A percentile compares a stretch with the other conserved stretches of the same genome.
Evolutionary conservation across 2,113 vertebrate species (phyloP).

Genomic region (Chionodraco myersi): DNA sequence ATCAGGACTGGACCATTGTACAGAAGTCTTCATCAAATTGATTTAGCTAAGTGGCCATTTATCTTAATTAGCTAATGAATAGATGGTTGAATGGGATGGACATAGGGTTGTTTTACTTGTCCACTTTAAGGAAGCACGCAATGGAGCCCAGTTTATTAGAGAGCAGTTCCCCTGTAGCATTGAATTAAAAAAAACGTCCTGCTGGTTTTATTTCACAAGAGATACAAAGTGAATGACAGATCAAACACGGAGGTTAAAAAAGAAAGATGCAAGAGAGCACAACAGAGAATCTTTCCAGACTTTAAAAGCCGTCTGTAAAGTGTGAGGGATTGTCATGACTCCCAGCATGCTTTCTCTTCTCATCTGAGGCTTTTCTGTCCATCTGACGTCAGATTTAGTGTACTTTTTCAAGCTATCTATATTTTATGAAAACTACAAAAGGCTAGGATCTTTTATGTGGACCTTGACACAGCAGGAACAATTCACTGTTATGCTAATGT

Average conservation of each 20-base stretch:
- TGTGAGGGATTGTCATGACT: constrained; percentile 5
- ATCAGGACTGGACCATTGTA: constrained; percentile 31
- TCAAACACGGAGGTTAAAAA: constrained; percentile 3
- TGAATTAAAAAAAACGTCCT: constrained; percentile 20
- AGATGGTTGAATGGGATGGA: constrained; percentile 60
- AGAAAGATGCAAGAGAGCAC: constrained; percentile 7
- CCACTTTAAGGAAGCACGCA: constrained; percentile 39
- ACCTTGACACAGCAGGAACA: neutral
- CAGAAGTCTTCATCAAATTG: constrained; percentile 58
- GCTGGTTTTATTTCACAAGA: constrained; percentile 12
- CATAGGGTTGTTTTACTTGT: constrained; percentile 49
- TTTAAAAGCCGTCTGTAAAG: constrained; percentile 10
- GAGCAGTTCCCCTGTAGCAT: constrained; percentile 28
- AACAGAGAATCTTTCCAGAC: constrained; percentile 25
- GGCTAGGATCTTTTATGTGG: too few relatives aligned
- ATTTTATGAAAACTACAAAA: neutral
- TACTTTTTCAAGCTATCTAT: constrained; percentile 12
- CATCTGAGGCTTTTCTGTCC: neutral
- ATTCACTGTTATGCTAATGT: neutral
- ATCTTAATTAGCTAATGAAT: constrained; percentile 80
- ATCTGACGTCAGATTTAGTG: constrained; percentile 12
- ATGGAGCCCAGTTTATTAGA: constrained; percentile 26
- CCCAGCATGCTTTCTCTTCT: constrained; percentile 10
- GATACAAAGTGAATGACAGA: constrained; percentile 26
- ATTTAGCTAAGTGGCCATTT: constrained; percentile 80